phyloP scores from a whole-genome alignment of 2,113 vertebrate genomes.

The Rhinopomastus cyanomelas region DNA sequence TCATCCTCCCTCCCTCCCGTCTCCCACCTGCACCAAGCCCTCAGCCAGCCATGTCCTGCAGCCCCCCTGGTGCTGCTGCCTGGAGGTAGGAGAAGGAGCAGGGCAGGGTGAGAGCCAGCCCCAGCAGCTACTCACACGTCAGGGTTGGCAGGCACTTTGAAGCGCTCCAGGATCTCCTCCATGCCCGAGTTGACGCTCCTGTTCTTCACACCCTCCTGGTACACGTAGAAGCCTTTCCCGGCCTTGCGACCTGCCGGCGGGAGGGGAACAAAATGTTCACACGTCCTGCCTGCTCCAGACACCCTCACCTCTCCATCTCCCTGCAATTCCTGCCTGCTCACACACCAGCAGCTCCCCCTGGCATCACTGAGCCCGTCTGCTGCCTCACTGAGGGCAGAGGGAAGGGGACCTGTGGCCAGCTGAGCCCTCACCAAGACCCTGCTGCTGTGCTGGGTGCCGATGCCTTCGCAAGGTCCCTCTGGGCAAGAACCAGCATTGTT shows the following conservation, averaged over 20 bases:
- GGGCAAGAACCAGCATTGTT: not conserved
- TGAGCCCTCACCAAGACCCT: not conserved
- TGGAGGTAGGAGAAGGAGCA: no score
- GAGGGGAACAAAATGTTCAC: not conserved
- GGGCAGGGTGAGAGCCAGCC: no score
- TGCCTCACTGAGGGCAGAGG: not conserved
- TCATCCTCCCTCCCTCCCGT: no score
- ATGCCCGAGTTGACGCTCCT: constrained; percentile 84
- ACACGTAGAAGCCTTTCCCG: constrained; percentile 93
- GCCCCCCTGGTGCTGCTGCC: no score
- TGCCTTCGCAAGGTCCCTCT: not conserved
- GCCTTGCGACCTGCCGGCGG: constrained; percentile 85
- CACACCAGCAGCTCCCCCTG: not conserved
- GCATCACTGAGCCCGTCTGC: not conserved
- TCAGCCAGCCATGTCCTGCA: no score
- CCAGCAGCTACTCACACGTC: constrained; percentile 81
- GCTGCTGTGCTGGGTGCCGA: not conserved
- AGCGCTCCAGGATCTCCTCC: constrained; percentile 81
- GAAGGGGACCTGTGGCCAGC: not conserved
- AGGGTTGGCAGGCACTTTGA: constrained; percentile 78
- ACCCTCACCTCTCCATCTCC: not conserved
- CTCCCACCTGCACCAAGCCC: no score
- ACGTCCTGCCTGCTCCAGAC: rapidly evolving
- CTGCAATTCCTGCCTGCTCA: not conserved
- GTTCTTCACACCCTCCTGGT: constrained; percentile 85